Conservation (phyloP, 2,888 invertebrate genomes). For the Charanyca ferruginea region DNA sequence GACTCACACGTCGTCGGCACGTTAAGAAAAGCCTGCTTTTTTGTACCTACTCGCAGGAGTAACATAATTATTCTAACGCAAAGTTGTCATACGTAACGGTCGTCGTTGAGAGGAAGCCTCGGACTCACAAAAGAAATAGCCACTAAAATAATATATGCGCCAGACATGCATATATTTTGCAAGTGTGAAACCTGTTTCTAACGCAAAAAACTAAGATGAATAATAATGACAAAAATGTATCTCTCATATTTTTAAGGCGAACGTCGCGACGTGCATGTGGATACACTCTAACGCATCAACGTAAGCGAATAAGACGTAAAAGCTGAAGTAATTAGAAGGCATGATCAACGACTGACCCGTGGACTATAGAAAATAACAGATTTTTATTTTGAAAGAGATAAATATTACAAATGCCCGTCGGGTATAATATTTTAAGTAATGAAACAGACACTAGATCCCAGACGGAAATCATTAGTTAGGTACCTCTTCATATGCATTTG, state of each 20-base stretch:
- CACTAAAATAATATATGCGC: constrained; percentile 40
- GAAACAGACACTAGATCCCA: constrained; percentile 53
- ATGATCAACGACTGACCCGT: constrained; percentile 29
- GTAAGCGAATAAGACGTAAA: constrained; percentile 15
- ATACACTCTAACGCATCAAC: constrained; percentile 34
- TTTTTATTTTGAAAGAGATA: constrained; percentile 39
- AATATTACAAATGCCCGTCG: constrained; percentile 42
- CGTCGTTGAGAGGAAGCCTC: constrained; percentile 34
- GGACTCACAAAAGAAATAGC: constrained; percentile 35
- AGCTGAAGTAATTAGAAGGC: constrained; percentile 49
- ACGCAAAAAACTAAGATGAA: constrained; percentile 43
- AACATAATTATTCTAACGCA: constrained; percentile 57
- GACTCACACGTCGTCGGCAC: constrained; percentile 63
- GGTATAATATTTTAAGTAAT: constrained; percentile 51
- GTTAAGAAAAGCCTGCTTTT: constrained; percentile 60
- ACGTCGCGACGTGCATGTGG: constrained; percentile 26
- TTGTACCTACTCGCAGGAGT: constrained; percentile 54
- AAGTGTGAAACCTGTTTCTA: constrained; percentile 52
- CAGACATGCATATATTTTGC: constrained; percentile 51
- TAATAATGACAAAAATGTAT: constrained; percentile 39
- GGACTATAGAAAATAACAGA: constrained; percentile 42
- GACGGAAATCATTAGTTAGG: constrained; percentile 61
- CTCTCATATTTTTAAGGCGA: constrained; percentile 23
- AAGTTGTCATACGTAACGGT: constrained; percentile 58
- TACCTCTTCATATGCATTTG: constrained; percentile 46